A percentile compares a stretch with the other conserved stretches of the same genome.
These are phyloP conservation scores for Conger conger DNA, from an alignment of 2,113 vertebrate genomes.

Conservation along the genomic window DNA sequence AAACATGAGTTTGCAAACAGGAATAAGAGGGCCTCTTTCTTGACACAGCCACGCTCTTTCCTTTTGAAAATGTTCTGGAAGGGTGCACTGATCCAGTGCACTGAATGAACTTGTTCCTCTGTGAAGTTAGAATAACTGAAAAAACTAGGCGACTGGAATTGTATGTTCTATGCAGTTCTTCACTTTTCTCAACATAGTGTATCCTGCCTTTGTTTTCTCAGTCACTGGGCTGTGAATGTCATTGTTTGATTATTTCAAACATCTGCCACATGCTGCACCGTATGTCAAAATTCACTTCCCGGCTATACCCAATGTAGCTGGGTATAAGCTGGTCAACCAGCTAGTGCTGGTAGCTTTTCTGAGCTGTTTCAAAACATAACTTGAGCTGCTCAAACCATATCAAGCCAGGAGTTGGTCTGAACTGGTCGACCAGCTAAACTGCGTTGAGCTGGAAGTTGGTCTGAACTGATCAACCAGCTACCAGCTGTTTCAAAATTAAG, in stretches of 20 bases:
- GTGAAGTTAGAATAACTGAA: neutral
- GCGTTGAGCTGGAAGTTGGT: no score
- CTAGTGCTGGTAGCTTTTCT: no score
- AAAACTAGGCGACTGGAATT: neutral
- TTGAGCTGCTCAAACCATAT: no score
- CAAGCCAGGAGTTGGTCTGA: no score
- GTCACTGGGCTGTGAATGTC: neutral
- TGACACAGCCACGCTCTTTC: neutral
- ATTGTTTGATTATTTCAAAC: neutral
- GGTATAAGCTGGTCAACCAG: no score
- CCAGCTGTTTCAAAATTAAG: no score
- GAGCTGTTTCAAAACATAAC: no score
- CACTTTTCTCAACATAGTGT: neutral
- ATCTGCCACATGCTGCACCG: neutral
- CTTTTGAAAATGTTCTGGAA: neutral
- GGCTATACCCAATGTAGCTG: no score
- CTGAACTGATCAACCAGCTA: no score
- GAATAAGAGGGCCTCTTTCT: neutral
- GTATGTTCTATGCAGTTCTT: neutral
- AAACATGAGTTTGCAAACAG: neutral
- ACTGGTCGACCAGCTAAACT: no score
- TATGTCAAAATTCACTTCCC: neutral
- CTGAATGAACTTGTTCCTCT: neutral
- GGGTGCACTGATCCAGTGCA: neutral
- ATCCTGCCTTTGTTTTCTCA: neutral